A percentile compares a stretch with the other conserved stretches of the same genome.
Evolutionary conservation across 2,888 invertebrate species (phyloP).

Genomic region (Parnassius mnemosyne): DNA sequence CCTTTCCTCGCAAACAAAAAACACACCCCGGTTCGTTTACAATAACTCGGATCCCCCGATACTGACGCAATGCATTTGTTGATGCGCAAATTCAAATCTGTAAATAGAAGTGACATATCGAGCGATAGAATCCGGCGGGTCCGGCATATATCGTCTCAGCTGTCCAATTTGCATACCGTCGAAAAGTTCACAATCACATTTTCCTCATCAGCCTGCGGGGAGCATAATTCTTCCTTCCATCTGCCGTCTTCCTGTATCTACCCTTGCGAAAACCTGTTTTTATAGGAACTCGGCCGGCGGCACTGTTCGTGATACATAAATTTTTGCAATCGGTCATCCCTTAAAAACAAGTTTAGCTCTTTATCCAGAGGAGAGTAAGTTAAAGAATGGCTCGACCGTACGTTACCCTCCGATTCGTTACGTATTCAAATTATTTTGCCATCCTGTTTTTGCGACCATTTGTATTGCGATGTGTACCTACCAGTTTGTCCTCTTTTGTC

Average conservation of each 20-base stretch:
- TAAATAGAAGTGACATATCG: constrained; percentile 59
- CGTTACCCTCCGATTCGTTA: constrained; percentile 76
- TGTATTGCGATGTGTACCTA: constrained; percentile 56
- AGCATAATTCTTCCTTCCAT: constrained; percentile 77
- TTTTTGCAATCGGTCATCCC: constrained; percentile 80
- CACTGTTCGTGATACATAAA: constrained; percentile 77
- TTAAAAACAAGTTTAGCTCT: constrained; percentile 81
- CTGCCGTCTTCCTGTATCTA: constrained; percentile 76
- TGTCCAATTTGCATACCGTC: constrained; percentile 76
- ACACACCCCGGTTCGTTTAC: constrained; percentile 47
- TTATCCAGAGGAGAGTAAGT: constrained; percentile 73
- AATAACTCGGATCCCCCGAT: constrained; percentile 44
- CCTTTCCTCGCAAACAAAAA: constrained; percentile 53
- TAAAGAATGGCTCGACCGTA: constrained; percentile 73
- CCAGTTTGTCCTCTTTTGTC: constrained; percentile 52
- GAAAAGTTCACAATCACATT: constrained; percentile 79
- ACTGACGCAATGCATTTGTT: constrained; percentile 44
- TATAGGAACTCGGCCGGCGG: constrained; percentile 70
- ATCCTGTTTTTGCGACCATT: constrained; percentile 73
- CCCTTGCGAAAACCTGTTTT: constrained; percentile 71
- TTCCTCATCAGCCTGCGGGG: constrained; percentile 78
- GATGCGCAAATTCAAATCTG: constrained; percentile 53
- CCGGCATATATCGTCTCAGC: constrained; percentile 57
- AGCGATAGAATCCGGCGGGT: constrained; percentile 51
- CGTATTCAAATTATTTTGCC: constrained; percentile 77